Evolutionary conservation across 2,797 vertebrate species (phyloP).

Genomic region (Anableps anableps): DNA sequence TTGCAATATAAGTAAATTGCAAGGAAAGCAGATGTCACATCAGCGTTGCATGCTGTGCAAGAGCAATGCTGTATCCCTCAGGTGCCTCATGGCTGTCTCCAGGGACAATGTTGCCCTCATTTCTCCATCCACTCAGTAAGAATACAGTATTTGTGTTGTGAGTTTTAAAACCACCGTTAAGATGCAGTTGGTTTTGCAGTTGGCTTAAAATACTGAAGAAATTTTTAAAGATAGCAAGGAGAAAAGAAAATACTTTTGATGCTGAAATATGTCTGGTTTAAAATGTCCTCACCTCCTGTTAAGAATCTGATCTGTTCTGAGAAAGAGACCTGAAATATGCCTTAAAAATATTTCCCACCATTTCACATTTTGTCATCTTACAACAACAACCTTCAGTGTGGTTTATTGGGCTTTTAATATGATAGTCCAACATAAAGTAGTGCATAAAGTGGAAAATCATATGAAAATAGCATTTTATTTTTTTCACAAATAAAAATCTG

Average conservation of each 20-base stretch:
- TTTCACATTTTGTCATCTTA: not conserved
- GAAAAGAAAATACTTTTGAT: not conserved
- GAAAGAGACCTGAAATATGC: slow-evolving; percentile 3
- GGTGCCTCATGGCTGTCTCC: slow-evolving; percentile 41
- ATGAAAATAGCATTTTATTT: not conserved
- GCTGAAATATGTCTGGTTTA: not conserved
- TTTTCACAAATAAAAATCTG: not conserved
- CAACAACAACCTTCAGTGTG: too few relatives aligned
- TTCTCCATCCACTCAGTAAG: slow-evolving; percentile 51
- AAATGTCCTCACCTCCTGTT: slow-evolving; percentile 7
- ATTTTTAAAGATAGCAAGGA: not conserved
- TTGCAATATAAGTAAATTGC: slow-evolving; percentile 40
- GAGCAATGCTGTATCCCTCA: slow-evolving; percentile 47
- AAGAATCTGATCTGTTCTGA: slow-evolving; percentile 16
- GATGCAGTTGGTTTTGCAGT: not conserved
- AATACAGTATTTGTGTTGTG: slow-evolving; percentile 19
- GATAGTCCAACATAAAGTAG: not conserved
- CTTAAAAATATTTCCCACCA: not conserved
- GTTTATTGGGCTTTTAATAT: not conserved
- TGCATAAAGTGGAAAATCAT: not conserved
- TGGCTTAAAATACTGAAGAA: not conserved
- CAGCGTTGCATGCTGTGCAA: slow-evolving; percentile 37
- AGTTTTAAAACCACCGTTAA: not conserved
- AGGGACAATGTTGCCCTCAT: slow-evolving; percentile 54
- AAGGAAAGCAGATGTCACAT: slow-evolving; percentile 50